Base-by-base conservation (phyloP, 2,113 vertebrate genomes). In the Lamprologus lemairii region DNA sequence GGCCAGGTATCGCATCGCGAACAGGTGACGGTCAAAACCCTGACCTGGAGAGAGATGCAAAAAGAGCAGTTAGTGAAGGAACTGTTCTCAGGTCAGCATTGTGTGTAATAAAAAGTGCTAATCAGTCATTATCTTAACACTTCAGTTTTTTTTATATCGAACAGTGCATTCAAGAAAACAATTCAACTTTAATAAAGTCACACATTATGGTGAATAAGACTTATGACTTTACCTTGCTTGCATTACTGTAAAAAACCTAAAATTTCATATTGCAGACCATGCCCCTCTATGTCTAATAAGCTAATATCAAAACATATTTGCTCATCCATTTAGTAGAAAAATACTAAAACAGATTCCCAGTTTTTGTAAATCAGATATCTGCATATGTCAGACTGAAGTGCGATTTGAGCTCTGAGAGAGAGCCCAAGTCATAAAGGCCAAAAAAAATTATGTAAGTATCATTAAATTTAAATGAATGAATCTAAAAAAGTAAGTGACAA, bases 1-100 rank as follows among this genome's bases (percentile, higher is more conserved):
- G 21, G 97, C 97, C 87, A 99, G 83, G 84, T 92, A 95, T n/a
- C 96, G 96, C 91, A 99, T 83, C 33, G 97, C 96, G 78, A 98
- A 99, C 82, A 99, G 96, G 58, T 99, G 99, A 5, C 98, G 96
- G 95, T 99, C 99, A 87, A 99, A 99, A 8, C 99, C 98, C 94
- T 99, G 98, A 87, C 98, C 99, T 99, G 93, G 89, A 7, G 89
- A 82, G 42, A 90, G 19, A n/a, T 80, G 78, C 2, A 55, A 5
- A 75, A 68, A 3, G 5, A n/a, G 57, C 2, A 12, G 33, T 85
- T 54, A 87, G 9, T 49, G 6, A 11, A 23, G 53, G 7, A 73
- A 31, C 3, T 51, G 45, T 33, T 51, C 45, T 78, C 73, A 78
- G 73, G 45, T 19, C 26, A n/a, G 45, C 28, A 19, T 19, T 75